Conservation (phyloP, 1,140 invertebrate genomes). For the Plectus sambesii region DNA sequence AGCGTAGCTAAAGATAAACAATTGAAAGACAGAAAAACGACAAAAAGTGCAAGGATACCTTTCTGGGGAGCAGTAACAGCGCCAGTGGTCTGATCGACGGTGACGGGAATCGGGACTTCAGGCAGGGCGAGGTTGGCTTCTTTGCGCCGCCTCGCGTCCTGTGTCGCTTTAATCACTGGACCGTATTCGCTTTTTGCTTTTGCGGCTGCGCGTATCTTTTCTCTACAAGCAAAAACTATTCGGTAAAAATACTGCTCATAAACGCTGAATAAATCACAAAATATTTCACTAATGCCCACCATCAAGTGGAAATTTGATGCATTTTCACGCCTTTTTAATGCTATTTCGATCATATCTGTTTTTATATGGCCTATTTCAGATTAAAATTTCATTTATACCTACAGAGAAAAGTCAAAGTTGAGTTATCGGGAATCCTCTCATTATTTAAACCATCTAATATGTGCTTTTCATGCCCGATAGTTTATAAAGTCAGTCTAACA, state of each 20-base stretch:
- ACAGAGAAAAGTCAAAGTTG: neutral
- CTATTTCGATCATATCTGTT: neutral
- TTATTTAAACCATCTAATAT: neutral
- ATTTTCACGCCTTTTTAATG: neutral
- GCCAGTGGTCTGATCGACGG: constrained; percentile 6
- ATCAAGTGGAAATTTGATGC: neutral
- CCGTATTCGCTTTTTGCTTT: constrained; percentile 80
- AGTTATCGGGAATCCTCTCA: neutral
- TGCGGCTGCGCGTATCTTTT: constrained; percentile 58
- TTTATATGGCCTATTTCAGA: no score
- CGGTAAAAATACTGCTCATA: neutral
- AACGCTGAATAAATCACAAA: neutral
- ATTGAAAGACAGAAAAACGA: constrained; percentile 6
- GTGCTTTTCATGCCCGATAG: neutral
- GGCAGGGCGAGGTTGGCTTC: constrained; percentile 32
- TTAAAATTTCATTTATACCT: no score
- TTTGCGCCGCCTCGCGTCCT: constrained; percentile 47
- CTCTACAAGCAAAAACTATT: constrained; percentile 53
- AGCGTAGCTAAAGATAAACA: constrained; percentile 4
- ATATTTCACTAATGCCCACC: neutral
- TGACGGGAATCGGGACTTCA: constrained; percentile 5
- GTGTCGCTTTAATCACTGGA: constrained; percentile 67
- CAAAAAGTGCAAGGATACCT: constrained; percentile 12
- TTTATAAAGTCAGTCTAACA: neutral
- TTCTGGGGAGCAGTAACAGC: neutral